Evolutionary conservation across 2,113 vertebrate species (phyloP), one percentile per base, ranked within the genome.

Genomic region (Naja naja): DNA sequence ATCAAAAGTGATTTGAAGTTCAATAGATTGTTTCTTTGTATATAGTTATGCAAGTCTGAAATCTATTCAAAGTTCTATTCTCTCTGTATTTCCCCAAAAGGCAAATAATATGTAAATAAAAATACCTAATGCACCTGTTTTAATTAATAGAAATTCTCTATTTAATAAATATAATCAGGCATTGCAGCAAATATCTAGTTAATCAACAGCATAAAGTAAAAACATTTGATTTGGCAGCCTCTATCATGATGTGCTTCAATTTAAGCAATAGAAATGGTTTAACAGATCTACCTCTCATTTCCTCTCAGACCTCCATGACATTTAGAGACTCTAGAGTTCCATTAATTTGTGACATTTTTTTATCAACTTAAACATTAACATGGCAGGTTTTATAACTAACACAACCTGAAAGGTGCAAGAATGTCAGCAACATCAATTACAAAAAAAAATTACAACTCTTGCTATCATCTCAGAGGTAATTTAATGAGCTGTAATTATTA

Each of bases 391-490:
- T 96, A 96, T 96, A 96, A 94, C 96, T 95, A 93, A n/a, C 95
- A 94, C 87, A 95, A 93, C 85, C 95, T 96, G 96, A 97, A 96
- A 97, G 91, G 91, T 95, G 94, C 86, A 95, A 94, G 87, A 93
- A 96, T 94, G 88, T 96, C 94, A 96, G 94, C 88, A 97, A 93
- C 95, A 96, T 96, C 95, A 97, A 96, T 97, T 96, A 96, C 93
- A 92, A 95, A 96, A 94, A 81, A 74, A 96, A 95, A 93, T 91
- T 95, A 96, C 94, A 93, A 93, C 89, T 97, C 92, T 92, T 95
- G 87, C 39, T 96, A 92, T 95, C 96, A 96, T 96, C 93, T 96
- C 94, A 95, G 91, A 96, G 94, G 92, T 94, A 97, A 96, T 96
- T 97, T 91, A 94, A 94, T 90, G 56, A 96, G 85, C 49, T 94